A percentile compares a stretch with the other conserved stretches of the same genome.
phyloP scores from a whole-genome alignment of 92 coral and sea anemone genomes.

The Palythoa grandis region DNA sequence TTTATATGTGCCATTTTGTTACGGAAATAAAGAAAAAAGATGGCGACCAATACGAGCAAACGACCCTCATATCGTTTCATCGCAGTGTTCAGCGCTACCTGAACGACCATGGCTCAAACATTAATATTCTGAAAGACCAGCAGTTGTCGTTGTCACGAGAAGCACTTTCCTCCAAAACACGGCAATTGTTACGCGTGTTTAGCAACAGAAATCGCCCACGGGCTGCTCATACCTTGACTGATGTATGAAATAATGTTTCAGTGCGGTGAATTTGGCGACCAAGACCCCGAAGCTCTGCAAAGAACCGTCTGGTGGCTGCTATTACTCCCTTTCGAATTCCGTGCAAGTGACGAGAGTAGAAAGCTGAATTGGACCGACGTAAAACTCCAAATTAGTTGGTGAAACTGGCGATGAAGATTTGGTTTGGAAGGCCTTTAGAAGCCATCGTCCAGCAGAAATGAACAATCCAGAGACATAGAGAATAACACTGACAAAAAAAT shows the following conservation, averaged over 20 bases:
- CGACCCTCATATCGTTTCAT: conserved; percentile 50
- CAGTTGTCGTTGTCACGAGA: conserved; percentile 39
- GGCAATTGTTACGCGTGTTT: conserved; percentile 13
- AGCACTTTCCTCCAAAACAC: conserved; percentile 18
- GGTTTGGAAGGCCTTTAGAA: conserved; percentile 49
- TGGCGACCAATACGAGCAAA: conserved; percentile 56
- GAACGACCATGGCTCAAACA: conserved; percentile 32
- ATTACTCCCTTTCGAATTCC: conserved; percentile 60
- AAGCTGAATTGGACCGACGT: conserved; percentile 58
- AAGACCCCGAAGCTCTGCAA: conserved; percentile 55
- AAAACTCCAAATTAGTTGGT: conserved; percentile 27
- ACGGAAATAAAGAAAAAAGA: conserved; percentile 45
- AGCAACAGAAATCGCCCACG: conserved; percentile 54
- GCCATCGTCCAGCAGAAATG: conserved; percentile 42
- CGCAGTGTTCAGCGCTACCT: conserved; percentile 47
- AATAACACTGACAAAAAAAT: too few relatives aligned
- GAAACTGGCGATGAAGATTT: conserved; percentile 56
- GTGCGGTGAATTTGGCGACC: conserved; percentile 52
- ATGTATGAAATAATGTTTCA: conserved; percentile 55
- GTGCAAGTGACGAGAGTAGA: conserved; percentile 58
- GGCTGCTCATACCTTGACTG: conserved; percentile 48
- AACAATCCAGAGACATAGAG: background rate
- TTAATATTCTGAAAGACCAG: conserved; percentile 44
- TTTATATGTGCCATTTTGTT: conserved; percentile 20
- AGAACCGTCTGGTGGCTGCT: conserved; percentile 62